Conservation (phyloP, 2,797 vertebrate species). For the Sebastes vulpes region DNA sequence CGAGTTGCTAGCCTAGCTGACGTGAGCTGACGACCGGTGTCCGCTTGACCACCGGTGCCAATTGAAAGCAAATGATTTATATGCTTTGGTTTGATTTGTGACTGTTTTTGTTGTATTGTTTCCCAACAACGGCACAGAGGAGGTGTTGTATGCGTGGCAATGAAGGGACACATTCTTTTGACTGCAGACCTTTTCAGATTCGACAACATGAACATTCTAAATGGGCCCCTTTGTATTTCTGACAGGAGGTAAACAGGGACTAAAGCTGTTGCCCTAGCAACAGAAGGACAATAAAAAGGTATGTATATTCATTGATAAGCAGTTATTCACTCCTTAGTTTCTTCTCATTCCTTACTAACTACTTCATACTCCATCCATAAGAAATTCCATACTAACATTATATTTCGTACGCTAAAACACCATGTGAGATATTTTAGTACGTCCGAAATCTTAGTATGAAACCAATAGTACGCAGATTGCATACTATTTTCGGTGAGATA, state of each 20-base stretch:
- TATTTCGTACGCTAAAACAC: too few species aligned
- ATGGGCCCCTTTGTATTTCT: not conserved
- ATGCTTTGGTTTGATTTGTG: not conserved
- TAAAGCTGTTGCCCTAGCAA: not conserved
- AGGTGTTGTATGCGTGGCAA: not conserved
- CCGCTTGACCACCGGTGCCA: not conserved
- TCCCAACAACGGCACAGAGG: not conserved
- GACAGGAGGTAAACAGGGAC: not conserved
- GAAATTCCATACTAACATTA: too few species aligned
- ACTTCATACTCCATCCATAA: too few species aligned
- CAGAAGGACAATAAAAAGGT: not conserved
- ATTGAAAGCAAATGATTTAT: slow-evolving; percentile 17
- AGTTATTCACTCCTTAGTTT: not conserved
- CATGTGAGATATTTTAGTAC: too few species aligned
- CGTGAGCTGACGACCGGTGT: slow-evolving; percentile 19
- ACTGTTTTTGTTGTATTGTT: not conserved
- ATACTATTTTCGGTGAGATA: too few species aligned
- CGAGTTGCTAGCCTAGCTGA: not conserved
- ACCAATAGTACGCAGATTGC: too few species aligned
- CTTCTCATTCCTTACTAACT: too few species aligned
- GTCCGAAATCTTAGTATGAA: too few species aligned
- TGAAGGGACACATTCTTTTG: not conserved
- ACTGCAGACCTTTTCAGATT: not conserved
- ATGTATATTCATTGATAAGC: not conserved
- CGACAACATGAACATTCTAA: not conserved